Evolutionary conservation across 1,140 invertebrate genomes (phyloP), one percentile per base, ranked within the genome.

Genomic region (Hermetia illucens): DNA sequence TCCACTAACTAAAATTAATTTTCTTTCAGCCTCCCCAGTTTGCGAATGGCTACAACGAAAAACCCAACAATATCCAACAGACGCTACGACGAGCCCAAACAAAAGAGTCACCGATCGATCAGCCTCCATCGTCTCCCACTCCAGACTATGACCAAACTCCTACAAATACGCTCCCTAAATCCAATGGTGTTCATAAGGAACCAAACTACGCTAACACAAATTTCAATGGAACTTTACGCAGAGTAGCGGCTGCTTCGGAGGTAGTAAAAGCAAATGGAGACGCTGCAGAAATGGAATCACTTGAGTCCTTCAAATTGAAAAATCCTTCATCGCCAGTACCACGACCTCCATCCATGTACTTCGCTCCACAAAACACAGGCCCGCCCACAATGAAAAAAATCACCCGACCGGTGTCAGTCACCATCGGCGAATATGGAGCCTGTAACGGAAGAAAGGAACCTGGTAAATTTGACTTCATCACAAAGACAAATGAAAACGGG

Each of bases 271-370:
- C 58, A 13, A 63, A 63, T 46, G 60, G 65, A 8, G 72, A 74
- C 40, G 62, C 55, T 3, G 70, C 74, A 6, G 77, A 80, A 51
- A 72, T 80, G 66, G 74, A 79, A 46, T 78, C 77, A 13, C 58
- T 81, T 34, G 77, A 80, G 52, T 80, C 77, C 0, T 79, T 75
- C 53, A 74, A 73, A 48, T 49, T 80, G 27, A 77, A 75, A 29
- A 74, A 77, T 45, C 69, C 72, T 1, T 57, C 55, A 5, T 63
- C 64, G 24, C 53, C 66, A 4, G 64, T 64, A 38, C 75, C 74
- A 13, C 75, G 71, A 50, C 75, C 76, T 22, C 77, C 76, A 19
- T 62, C 70, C 5, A 75, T 73, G 21, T 81, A 81, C 46, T 81
- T 82, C 45, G 57, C 65, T 21, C 61, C 57, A 51, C 62, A 64